Conservation (phyloP, 1,140 invertebrate genomes). For the Bombus cullumanus region DNA sequence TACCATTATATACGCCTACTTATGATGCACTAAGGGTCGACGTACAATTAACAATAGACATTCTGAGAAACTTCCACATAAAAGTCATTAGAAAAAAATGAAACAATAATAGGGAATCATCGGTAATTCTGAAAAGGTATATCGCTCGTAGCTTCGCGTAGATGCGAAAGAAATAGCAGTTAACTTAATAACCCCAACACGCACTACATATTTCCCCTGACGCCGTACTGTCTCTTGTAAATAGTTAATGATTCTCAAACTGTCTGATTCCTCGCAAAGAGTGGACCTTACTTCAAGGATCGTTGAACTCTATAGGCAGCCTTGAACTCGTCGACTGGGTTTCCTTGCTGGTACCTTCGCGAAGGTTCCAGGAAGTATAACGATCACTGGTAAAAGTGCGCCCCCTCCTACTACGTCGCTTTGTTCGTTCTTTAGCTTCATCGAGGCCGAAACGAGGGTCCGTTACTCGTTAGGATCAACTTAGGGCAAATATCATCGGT, state of each 20-base stretch:
- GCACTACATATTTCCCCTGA: conserved; percentile 3
- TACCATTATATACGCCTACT: neutral
- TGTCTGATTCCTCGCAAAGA: conserved; percentile 41
- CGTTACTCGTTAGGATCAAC: conserved; percentile 58
- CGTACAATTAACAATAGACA: neutral
- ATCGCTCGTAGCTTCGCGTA: too few species aligned
- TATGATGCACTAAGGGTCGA: neutral
- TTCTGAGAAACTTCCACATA: neutral
- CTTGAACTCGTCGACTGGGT: conserved; percentile 70
- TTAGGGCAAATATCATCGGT: conserved; percentile 30
- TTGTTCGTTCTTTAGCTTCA: conserved; percentile 55
- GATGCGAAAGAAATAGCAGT: neutral
- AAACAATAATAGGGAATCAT: conserved; percentile 22
- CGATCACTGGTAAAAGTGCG: conserved; percentile 60
- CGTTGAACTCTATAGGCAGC: conserved; percentile 62
- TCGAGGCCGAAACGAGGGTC: conserved; percentile 34
- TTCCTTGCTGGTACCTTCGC: conserved; percentile 67
- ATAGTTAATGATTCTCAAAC: conserved; percentile 54
- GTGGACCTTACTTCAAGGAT: conserved; percentile 53
- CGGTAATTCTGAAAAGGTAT: neutral
- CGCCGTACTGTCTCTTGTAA: conserved; percentile 41
- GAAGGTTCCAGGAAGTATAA: conserved; percentile 70
- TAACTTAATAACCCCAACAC: conserved; percentile 15
- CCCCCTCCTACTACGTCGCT: conserved; percentile 12
- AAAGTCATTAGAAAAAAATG: neutral